Conservation (phyloP, 2,888 invertebrate genomes). For the Melinopterus prodromus region DNA sequence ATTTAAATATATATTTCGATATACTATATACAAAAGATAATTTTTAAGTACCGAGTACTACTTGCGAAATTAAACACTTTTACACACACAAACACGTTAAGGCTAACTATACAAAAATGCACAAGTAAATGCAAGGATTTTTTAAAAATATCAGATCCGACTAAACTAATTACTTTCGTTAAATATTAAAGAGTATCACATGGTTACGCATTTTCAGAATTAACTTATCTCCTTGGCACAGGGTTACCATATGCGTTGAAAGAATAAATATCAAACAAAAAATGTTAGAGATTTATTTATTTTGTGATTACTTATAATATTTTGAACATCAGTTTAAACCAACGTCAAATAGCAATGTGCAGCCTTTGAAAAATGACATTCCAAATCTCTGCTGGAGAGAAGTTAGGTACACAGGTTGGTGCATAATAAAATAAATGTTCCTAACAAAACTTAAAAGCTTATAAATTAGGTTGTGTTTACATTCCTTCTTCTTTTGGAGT, state of each 20-base stretch:
- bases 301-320: too few relatives aligned
- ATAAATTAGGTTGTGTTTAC: too few relatives aligned
- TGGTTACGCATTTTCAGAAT: not conserved
- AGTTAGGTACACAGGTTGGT: too few relatives aligned
- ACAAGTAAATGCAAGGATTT: not conserved
- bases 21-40: not conserved
- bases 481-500: too few relatives aligned
- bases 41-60: not conserved
- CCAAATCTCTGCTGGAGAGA: too few relatives aligned
- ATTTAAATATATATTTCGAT: slow-evolving; percentile 4
- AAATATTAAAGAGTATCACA: not conserved
- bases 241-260: not conserved
- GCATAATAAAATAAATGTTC: too few relatives aligned
- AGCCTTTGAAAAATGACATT: too few relatives aligned
- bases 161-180: not conserved
- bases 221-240: not conserved
- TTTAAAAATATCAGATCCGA: slow-evolving; percentile 1
- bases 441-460: too few relatives aligned
- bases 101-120: slow-evolving; percentile 4
- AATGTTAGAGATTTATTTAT: too few relatives aligned
- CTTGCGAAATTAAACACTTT: not conserved
- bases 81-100: not conserved
- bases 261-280: too few relatives aligned
- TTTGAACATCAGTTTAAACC: too few relatives aligned
- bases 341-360: too few relatives aligned